Percentiles rank a stretch among this genome's conserved stretches.
Conservation (phyloP, 1,140 invertebrate genomes). For the Orussus abietinus region DNA sequence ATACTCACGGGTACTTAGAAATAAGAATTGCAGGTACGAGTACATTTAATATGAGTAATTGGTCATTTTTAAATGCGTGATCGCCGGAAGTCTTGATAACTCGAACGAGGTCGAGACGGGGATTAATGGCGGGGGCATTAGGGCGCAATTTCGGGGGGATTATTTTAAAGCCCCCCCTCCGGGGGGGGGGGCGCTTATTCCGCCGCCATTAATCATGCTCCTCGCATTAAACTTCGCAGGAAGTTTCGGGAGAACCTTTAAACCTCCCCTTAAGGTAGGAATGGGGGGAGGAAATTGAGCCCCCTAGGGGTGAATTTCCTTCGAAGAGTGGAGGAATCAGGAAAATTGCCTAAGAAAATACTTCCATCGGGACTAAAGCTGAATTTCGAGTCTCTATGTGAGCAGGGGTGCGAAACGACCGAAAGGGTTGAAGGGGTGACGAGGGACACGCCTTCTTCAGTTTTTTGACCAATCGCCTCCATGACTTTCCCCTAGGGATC, state of each 20-base stretch:
- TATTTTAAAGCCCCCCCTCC: constrained; percentile 42
- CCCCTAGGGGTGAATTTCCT: too few species aligned
- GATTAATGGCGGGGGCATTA: constrained; percentile 39
- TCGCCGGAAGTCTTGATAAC: constrained; percentile 7
- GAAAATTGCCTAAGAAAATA: too few species aligned
- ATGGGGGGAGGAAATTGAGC: constrained; percentile 7
- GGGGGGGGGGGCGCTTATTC: constrained; percentile 38
- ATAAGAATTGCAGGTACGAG: too few species aligned
- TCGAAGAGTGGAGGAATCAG: too few species aligned
- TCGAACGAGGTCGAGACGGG: constrained; percentile 23
- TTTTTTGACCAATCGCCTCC: constrained; percentile 29
- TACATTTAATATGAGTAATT: too few species aligned
- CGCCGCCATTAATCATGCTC: constrained; percentile 39
- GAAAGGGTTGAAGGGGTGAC: constrained; percentile 28
- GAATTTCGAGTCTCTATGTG: too few species aligned
- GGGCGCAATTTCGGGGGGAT: constrained; percentile 39
- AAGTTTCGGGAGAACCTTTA: constrained; percentile 24
- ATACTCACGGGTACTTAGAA: too few species aligned
- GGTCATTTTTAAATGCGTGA: neutral
- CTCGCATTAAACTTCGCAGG: constrained; percentile 28
- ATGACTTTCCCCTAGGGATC: constrained; percentile 24
- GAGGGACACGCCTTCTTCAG: constrained; percentile 28
- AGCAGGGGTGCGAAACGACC: too few species aligned
- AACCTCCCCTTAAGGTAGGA: constrained; percentile 12
- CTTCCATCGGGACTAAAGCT: too few species aligned